Base-by-base conservation (phyloP, 1,140 invertebrate genomes). In the Sycophaga agraensis region DNA sequence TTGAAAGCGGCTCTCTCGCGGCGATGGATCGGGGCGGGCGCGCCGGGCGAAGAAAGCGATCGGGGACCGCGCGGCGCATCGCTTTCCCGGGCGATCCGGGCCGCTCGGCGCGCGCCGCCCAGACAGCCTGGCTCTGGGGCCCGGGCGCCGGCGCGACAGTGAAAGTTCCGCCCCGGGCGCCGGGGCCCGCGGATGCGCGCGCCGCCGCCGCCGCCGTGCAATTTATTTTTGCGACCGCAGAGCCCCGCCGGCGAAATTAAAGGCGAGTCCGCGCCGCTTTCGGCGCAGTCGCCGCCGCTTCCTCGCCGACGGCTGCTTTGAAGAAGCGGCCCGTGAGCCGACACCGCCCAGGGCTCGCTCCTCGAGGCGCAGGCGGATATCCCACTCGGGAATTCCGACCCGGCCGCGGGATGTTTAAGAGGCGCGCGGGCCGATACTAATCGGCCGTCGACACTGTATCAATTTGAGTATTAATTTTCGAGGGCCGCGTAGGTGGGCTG, bases 161-260 rank as follows among this genome's bases (percentile, higher is more conserved):
- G 70, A 71, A 71, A 70, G 65, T 69, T 65, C 68, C 68, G 59
- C 65, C 63, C 65, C 55, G 59, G n/a, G n/a, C 59, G 67, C 66
- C 22, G 4, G 37, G 28, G 28, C 28, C 21, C n/a, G n/a, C 34
- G 45, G 16, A 17, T 40, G 12, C 19, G 58, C 59, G 19, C 34
- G 51, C 48, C 39, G 67, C 60, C 67, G 64, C 3, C 6, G n/a
- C n/a, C n/a, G n/a, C n/a, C n/a, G 48, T 58, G 43, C 43, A 49
- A 48, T 58, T 58, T 58, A 35, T 48, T 58, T 48, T 48, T 39
- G 31, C 34, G 34, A 7, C 34, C 43, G 55, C 55, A 16, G 46
- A 46, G 26, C 43, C 26, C 53, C 42, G 22, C 11, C 28, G 28
- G 34, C 43, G 31, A 56, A 56, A 45, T 46, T 35, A 56, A 46